These are phyloP conservation scores for Calidris pygmaea DNA, from an alignment of 2,113 vertebrate genomes.

Conservation along the genomic window DNA sequence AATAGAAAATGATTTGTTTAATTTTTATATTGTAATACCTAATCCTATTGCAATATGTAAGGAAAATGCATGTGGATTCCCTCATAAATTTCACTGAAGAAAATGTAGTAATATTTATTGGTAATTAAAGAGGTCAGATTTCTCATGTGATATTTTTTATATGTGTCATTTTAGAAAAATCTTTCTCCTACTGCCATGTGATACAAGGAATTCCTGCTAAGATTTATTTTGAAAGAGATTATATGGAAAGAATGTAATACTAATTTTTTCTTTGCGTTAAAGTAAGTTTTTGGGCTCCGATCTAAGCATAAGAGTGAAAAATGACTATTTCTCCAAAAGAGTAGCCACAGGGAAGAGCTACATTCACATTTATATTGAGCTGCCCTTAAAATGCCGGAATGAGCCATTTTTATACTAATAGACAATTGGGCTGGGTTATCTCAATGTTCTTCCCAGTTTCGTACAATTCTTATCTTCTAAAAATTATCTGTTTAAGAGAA, in stretches of 20 bases:
- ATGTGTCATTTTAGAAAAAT: neutral
- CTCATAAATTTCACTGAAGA: slow-evolving; percentile 9
- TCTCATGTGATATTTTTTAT: neutral
- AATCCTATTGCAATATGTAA: slow-evolving; percentile 17
- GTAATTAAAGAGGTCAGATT: neutral
- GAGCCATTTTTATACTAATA: neutral
- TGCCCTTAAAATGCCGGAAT: neutral
- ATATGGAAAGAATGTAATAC: neutral
- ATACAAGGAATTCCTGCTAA: rapidly evolving
- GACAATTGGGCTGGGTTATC: neutral
- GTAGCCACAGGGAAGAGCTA: neutral
- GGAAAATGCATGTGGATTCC: neutral
- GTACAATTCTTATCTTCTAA: neutral
- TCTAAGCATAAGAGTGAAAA: neutral
- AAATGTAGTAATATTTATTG: neutral
- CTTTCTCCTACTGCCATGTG: neutral
- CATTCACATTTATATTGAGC: neutral
- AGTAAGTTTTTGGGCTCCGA: neutral
- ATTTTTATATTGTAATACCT: slow-evolving; percentile 26
- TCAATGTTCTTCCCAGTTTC: neutral
- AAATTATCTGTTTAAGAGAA: neutral
- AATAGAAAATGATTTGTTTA: slow-evolving; percentile 36
- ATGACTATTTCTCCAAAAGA: neutral
- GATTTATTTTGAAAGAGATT: neutral
- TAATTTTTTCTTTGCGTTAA: neutral